Base-by-base conservation (phyloP, 2,888 invertebrate species). In the Escarpia spicata region DNA sequence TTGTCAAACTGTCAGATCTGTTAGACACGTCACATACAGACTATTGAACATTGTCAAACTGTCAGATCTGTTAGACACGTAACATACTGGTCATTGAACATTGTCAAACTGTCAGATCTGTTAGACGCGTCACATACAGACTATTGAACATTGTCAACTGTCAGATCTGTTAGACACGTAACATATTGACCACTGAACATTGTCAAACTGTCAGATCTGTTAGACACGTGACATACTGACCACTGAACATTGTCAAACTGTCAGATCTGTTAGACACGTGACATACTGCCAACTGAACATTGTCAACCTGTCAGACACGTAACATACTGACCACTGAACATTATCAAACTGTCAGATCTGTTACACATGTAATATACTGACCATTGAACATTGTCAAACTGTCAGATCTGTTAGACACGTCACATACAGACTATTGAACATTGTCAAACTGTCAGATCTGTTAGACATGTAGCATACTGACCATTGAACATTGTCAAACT, bases 381-480 rank as follows among this genome's bases (percentile, higher is more conserved):
- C 12, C 15, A 15, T 9, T 37, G 37, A 37, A 37, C 37, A 37
- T 37, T 37, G 37, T 37, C 37, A 37, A 37, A 37, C 37, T 37
- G 52, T 12, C 52, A 52, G 52, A 37, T 37, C 37, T 37, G 37
- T 37, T 75, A 52, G 52, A 52, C 52, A 9, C 8, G 10, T 52
- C 2, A 52, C 52, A 52, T 52, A 37, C 37, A 0, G 37, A 37
- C 37, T 1, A 37, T 37, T 37, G 0, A 37, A 37, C 37, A 37
- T 37, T 37, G 37, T 37, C 37, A 37, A 37, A 37, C 37, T 37
- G 37, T 52, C 52, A 52, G 12, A 52, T 52, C 95, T 95, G 93
- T 4, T 4, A 15, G 52, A 52, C 52, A 52, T 52, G 52, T 37
- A 37, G 1, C 52, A 52, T 52, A 52, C 52, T 12, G 37, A 37